Conservation (phyloP, 2,888 invertebrate species). For the Noctuana brunneofusca region DNA sequence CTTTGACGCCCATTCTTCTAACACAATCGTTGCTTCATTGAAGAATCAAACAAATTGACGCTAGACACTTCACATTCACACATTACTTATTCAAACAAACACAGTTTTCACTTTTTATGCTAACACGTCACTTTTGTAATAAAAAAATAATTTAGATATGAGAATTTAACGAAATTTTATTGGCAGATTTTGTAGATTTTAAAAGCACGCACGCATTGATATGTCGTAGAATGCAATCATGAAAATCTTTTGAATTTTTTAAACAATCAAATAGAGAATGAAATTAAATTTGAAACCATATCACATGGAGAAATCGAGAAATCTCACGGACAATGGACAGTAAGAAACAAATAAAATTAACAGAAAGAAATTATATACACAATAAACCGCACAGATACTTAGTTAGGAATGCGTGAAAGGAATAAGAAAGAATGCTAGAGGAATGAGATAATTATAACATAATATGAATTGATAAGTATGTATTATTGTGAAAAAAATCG, state of each 20-base stretch:
- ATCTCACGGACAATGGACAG: background rate
- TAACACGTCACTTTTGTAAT: background rate
- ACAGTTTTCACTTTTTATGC: background rate
- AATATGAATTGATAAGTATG: background rate
- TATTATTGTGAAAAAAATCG: too few species aligned
- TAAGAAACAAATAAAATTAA: background rate
- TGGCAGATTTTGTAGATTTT: background rate
- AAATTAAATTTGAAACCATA: background rate
- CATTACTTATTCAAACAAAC: constrained; percentile 4
- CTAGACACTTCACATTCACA: background rate
- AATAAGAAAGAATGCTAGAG: background rate
- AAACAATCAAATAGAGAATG: background rate
- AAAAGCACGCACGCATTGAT: background rate
- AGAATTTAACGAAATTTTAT: background rate
- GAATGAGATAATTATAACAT: background rate
- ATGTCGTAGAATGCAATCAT: too few species aligned
- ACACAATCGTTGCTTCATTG: constrained; percentile 34
- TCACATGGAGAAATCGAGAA: background rate
- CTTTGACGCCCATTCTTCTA: constrained; percentile 64
- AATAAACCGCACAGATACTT: too few species aligned
- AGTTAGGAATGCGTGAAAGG: background rate
- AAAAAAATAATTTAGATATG: background rate
- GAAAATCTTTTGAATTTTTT: background rate
- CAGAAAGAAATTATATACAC: background rate
- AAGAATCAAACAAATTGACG: background rate